Conservation (phyloP, 2,888 invertebrate species). For the Mongoloraphidia duomilia region DNA sequence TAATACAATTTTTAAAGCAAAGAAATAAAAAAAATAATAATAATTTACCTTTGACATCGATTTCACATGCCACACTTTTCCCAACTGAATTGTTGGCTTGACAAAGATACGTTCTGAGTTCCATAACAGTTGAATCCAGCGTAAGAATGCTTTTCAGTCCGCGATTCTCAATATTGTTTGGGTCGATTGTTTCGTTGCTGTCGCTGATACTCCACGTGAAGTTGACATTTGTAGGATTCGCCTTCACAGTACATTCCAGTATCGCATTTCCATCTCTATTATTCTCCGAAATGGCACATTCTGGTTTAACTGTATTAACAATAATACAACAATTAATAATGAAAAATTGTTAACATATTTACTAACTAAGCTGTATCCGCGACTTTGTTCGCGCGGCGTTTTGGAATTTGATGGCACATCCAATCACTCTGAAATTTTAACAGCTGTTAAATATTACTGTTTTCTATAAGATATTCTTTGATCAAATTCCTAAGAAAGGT, state of each 20-base stretch:
- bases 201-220: conserved; percentile 77
- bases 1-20: too few species aligned
- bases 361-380: too few species aligned
- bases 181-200: conserved; percentile 60
- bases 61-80: conserved; percentile 41
- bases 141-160: conserved; percentile 45
- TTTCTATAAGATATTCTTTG: too few species aligned
- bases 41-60: conserved; percentile 48
- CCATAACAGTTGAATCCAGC: conserved; percentile 44
- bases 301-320: conserved; percentile 53
- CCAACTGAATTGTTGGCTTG: conserved; percentile 76
- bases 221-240: conserved; percentile 63
- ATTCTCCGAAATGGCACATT: conserved; percentile 62
- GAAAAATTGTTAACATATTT: too few species aligned
- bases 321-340: too few species aligned
- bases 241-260: conserved; percentile 64
- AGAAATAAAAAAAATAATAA: conserved; percentile 24
- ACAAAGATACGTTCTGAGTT: conserved; percentile 68
- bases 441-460: too few species aligned
- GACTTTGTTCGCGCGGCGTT: too few species aligned
- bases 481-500: too few species aligned
- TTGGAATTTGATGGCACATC: too few species aligned
- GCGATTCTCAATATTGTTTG: conserved; percentile 39
- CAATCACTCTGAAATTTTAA: too few species aligned
- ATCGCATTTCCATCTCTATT: conserved; percentile 61